Evolutionary conservation across 1,140 invertebrate genomes (phyloP).

Genomic region (Pollicipes pollicipes): DNA sequence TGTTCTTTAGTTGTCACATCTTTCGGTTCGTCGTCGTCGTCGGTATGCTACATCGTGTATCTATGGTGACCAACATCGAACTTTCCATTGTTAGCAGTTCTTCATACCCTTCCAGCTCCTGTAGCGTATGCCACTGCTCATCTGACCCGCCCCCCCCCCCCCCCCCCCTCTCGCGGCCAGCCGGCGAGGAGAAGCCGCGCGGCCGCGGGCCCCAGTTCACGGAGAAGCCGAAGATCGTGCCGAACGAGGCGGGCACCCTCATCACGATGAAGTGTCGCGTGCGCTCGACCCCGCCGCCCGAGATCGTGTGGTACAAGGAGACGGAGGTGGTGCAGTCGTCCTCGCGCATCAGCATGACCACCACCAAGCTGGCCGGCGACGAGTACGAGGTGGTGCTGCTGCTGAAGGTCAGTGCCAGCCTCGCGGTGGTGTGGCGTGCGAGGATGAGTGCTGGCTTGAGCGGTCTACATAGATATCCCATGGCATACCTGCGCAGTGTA

Average conservation of each 20-base stretch:
- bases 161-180: not conserved
- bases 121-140: no score
- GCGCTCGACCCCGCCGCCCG: slow-evolving; percentile 75
- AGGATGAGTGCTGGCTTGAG: not conserved
- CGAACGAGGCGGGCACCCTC: slow-evolving; percentile 83
- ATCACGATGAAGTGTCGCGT: slow-evolving; percentile 92
- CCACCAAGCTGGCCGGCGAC: slow-evolving; percentile 54
- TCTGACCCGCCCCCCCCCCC: not conserved
- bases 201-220: slow-evolving; percentile 56
- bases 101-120: no score
- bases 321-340: slow-evolving; percentile 64
- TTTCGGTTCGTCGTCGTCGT: no score
- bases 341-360: slow-evolving; percentile 65
- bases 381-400: slow-evolving; percentile 73
- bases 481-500: no score
- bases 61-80: no score
- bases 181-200: not conserved
- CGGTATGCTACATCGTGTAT: no score
- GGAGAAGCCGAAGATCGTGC: slow-evolving; percentile 92
- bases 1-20: no score
- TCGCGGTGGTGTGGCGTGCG: no score
- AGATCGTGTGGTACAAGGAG: slow-evolving; percentile 76
- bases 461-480: no score
- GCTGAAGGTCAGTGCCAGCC: slow-evolving; percentile 46
- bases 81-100: no score